Percentiles rank a stretch among this genome's conserved stretches.
Evolutionary conservation across 2,113 vertebrate genomes (phyloP).

Genomic region (Suncus etruscus): DNA sequence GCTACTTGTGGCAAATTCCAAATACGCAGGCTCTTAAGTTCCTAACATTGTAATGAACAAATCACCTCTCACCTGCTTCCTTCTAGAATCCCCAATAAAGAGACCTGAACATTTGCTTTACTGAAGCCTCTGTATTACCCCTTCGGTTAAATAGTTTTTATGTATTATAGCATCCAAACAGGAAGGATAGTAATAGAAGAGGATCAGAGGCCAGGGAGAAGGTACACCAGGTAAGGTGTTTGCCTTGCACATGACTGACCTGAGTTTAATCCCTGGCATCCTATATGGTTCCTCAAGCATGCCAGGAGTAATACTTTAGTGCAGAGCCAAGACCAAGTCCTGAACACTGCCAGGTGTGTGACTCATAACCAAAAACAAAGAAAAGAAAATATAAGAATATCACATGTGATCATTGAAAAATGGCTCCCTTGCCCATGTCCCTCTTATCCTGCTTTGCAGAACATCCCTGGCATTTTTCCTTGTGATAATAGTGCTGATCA

Average conservation of each 20-base stretch:
- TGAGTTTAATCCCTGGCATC: too few relatives aligned
- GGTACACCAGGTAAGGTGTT: too few relatives aligned
- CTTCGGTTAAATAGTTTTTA: constrained; percentile 11
- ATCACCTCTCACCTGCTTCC: background rate
- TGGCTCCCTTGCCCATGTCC: background rate
- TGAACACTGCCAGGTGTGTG: too few relatives aligned
- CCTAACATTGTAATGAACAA: background rate
- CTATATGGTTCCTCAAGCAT: too few relatives aligned
- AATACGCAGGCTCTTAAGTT: background rate
- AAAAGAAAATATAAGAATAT: too few relatives aligned
- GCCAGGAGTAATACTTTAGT: too few relatives aligned
- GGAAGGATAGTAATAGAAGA: background rate
- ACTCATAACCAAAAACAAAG: too few relatives aligned
- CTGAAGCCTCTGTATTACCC: background rate
- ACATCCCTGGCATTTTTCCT: background rate
- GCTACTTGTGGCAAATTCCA: background rate
- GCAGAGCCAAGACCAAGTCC: too few relatives aligned
- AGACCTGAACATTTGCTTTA: background rate
- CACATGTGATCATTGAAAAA: background rate
- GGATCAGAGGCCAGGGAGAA: too few relatives aligned
- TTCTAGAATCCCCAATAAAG: background rate
- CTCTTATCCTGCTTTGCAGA: accelerated
- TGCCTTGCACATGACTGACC: too few relatives aligned
- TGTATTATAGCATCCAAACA: background rate
- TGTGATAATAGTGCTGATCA: too few relatives aligned